phyloP scores from a whole-genome alignment of 2,113 vertebrate genomes.

The Mormyrus iriodes region DNA sequence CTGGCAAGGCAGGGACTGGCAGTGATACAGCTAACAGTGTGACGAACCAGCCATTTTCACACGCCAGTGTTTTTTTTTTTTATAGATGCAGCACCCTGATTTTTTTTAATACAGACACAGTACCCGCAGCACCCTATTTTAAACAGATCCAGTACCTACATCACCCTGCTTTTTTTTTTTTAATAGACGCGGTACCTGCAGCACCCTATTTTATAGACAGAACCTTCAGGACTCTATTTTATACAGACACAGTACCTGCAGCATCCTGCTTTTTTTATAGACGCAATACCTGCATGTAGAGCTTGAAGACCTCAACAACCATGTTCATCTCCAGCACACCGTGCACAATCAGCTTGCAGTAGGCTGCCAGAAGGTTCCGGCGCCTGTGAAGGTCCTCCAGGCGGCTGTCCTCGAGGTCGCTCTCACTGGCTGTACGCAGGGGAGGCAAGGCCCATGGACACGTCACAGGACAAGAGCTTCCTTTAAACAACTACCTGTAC shows the following conservation, averaged over 20 bases:
- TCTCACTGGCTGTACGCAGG: conserved; percentile 42
- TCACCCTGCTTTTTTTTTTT: too few species aligned
- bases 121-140: too few species aligned
- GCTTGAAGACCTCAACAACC: conserved; percentile 74
- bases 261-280: neutral
- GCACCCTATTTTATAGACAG: too few species aligned
- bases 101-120: too few species aligned
- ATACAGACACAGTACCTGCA: too few species aligned
- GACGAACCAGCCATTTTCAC: too few species aligned
- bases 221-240: too few species aligned
- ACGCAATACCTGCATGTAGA: conserved; percentile 75
- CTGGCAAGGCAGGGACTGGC: neutral
- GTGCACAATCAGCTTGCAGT: conserved; percentile 76
- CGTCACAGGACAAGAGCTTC: neutral
- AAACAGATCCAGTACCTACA: too few species aligned
- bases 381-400: conserved; percentile 66
- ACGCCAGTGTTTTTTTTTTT: too few species aligned
- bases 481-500: neutral
- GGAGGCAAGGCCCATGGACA: neutral
- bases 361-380: conserved; percentile 72
- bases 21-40: neutral
- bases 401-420: conserved; percentile 47
- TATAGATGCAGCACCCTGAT: too few species aligned
- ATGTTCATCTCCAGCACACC: conserved; percentile 76
- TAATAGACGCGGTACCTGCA: too few species aligned